A percentile compares a stretch with the other conserved stretches of the same genome.
Conservation (phyloP, 2,797 vertebrate species). For the Pelochelys cantorii region DNA sequence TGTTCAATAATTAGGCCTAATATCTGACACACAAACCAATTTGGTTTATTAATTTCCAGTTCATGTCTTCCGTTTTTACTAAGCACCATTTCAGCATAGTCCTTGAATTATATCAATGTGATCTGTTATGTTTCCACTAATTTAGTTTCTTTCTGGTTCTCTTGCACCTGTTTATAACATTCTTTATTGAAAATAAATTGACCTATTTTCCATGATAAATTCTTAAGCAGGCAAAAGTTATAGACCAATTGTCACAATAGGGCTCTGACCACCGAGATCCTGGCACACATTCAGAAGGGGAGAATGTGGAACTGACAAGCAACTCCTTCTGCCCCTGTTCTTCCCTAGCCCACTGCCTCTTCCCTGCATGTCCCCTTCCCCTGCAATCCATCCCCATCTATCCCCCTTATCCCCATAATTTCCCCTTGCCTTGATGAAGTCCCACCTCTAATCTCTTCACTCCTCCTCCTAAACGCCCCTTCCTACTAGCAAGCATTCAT, state of each 20-base stretch:
- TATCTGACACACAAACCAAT: not conserved
- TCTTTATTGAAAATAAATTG: not conserved
- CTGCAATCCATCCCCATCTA: not conserved
- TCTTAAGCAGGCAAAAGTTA: not conserved
- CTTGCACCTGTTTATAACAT: not conserved
- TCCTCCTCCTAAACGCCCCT: not conserved
- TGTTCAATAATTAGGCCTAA: not conserved
- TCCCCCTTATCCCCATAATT: not conserved
- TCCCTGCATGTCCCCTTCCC: not conserved
- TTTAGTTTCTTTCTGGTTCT: not conserved
- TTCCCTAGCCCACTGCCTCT: not conserved
- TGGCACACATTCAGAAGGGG: not conserved
- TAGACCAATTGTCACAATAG: not conserved
- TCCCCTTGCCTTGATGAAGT: not conserved
- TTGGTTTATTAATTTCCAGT: not conserved
- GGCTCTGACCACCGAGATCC: not conserved
- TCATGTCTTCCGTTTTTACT: not conserved
- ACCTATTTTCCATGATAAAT: not conserved
- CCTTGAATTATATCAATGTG: not conserved
- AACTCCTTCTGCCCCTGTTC: not conserved
- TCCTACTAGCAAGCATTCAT: not conserved
- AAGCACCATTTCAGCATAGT: not conserved
- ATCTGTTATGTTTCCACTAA: not conserved
- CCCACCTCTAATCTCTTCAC: not conserved
- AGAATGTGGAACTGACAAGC: not conserved